Base-by-base conservation (phyloP, 2,113 vertebrate species). In the Clinocottus analis region DNA sequence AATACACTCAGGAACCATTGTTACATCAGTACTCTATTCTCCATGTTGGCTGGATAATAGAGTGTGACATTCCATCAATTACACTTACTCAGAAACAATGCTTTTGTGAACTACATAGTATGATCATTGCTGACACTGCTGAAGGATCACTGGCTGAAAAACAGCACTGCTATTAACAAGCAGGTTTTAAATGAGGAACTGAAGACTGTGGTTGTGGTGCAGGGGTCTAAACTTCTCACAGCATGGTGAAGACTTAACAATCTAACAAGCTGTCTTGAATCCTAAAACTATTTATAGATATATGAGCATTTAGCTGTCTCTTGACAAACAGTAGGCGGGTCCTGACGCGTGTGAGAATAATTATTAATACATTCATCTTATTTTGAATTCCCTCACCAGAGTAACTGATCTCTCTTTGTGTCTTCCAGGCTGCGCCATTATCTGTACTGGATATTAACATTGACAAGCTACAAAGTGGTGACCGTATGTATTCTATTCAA, bases 341-440 rank as follows among this genome's bases (percentile, higher is more conserved):
- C 27, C 17, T 35, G 19, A 16, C 23, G 12, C 29, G 12, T 23
- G 6, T 37, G 21, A 2, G 23, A 35, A 51, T 6, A 51, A 23
- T 66, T 31, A 33, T 4, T 33, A 67, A 29, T 14, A 3, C 35
- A 64, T 43, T n/a, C 3, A 67, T 49, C 16, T 67, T 49, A 8
- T 31, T 33, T 33, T n/a, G 21, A 53, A 5, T 9, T 10, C 7
- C 19, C 31, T 53, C 35, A 53, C 31, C 31, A 53, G 16, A 55
- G 33, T 27, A 58, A 58, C 25, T 45, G 39, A n/a, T 60, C 27
- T 31, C 49, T 55, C 53, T n/a, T 8, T 71, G n/a, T n/a, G 29
- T 72, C 17, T 41, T 55, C 3, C 47, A 78, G 81, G 69, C 69
- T 13, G 45, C 81, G 2, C 81, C 81, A 14, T 67, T 83, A 69